phyloP scores from a whole-genome alignment of 2,113 vertebrate species.

The Miniopterus natalensis region DNA sequence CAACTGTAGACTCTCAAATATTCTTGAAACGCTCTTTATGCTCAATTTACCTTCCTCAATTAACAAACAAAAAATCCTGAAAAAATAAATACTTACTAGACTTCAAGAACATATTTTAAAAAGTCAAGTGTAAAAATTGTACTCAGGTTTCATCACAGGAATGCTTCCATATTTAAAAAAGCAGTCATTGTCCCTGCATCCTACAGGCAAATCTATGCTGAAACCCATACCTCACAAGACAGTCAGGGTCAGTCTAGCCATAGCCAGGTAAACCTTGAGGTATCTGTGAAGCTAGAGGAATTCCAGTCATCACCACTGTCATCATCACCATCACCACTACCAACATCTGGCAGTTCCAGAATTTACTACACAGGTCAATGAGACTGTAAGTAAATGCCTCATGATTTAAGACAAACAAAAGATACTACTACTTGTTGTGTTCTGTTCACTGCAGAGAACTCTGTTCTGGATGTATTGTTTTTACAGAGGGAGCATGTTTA shows the following conservation, averaged over 20 bases:
- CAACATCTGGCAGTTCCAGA: background rate
- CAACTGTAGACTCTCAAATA: background rate
- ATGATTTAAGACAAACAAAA: background rate
- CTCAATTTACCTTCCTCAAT: background rate
- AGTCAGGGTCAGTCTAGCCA: background rate
- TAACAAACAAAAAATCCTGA: background rate
- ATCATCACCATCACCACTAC: too few species aligned
- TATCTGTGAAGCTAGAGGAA: background rate
- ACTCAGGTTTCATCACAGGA: background rate
- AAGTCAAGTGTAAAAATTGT: background rate
- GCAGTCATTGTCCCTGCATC: background rate
- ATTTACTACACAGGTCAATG: background rate
- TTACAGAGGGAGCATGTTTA: background rate
- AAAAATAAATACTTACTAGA: background rate
- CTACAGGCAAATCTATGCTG: background rate
- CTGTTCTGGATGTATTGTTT: background rate
- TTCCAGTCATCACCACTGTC: fast-evolving
- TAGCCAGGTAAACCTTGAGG: background rate
- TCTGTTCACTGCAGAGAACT: background rate
- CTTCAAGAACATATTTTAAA: background rate
- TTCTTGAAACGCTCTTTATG: background rate
- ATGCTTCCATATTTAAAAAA: background rate
- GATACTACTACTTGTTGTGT: background rate
- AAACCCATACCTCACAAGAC: background rate
- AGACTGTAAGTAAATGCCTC: background rate